Conservation (phyloP, 2,797 vertebrate genomes). For the Sarcophilus harrisii region DNA sequence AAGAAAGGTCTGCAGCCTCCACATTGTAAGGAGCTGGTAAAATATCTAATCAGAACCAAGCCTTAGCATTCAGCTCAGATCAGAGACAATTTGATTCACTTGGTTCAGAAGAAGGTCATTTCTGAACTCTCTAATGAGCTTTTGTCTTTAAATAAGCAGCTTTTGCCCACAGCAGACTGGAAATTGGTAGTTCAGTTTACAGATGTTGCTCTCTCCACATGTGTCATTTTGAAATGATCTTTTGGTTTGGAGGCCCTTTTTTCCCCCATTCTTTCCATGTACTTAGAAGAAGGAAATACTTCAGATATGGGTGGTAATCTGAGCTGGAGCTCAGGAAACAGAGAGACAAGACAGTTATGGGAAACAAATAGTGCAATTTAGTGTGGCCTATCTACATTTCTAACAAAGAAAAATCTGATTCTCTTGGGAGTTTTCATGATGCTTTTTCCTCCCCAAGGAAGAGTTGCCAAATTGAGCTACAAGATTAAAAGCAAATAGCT, state of each 20-base stretch:
- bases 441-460: slow-evolving; percentile 25
- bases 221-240: slow-evolving; percentile 63
- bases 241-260: slow-evolving; percentile 62
- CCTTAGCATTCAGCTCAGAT: slow-evolving; percentile 80
- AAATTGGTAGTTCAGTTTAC: slow-evolving; percentile 69
- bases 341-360: slow-evolving; percentile 15
- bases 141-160: slow-evolving; percentile 68
- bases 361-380: slow-evolving; percentile 9
- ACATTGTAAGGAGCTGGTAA: slow-evolving; percentile 74
- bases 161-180: slow-evolving; percentile 70
- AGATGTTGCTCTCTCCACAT: slow-evolving; percentile 65
- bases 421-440: slow-evolving; percentile 17
- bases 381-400: background rate
- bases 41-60: slow-evolving; percentile 80
- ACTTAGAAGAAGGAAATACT: slow-evolving; percentile 63
- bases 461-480: slow-evolving; percentile 11
- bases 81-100: slow-evolving; percentile 80
- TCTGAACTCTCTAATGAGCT: slow-evolving; percentile 78
- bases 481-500: slow-evolving; percentile 30
- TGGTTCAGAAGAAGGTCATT: slow-evolving; percentile 81
- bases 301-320: slow-evolving; percentile 19
- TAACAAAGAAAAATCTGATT: slow-evolving; percentile 14
- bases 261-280: background rate
- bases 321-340: slow-evolving; percentile 16
- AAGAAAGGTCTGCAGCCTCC: slow-evolving; percentile 81